Evolutionary conservation across 2,888 invertebrate species (phyloP).

Genomic region (Melipona bicolor): DNA sequence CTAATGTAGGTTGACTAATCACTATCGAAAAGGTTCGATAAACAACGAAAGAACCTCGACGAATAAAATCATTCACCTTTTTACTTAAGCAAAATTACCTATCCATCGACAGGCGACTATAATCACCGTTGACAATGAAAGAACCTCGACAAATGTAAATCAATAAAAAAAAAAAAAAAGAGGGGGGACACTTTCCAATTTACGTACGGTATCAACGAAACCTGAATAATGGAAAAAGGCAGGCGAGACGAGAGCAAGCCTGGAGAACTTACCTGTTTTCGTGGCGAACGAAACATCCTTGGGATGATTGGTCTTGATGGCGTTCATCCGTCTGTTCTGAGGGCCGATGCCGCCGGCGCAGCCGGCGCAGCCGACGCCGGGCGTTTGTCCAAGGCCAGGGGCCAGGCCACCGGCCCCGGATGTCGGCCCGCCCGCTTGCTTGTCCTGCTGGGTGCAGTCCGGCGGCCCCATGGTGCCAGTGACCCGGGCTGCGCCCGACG

Average conservation of each 20-base stretch:
- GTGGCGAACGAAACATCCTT: slow-evolving; percentile 90
- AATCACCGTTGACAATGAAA: too few relatives aligned
- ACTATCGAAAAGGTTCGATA: too few relatives aligned
- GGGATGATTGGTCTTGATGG: slow-evolving; percentile 94
- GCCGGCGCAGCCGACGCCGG: slow-evolving; percentile 66
- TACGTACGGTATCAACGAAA: too few relatives aligned
- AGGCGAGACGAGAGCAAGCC: not conserved
- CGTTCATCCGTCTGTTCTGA: slow-evolving; percentile 92
- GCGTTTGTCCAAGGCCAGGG: slow-evolving; percentile 58
- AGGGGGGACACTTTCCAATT: too few relatives aligned
- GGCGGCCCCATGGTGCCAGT: slow-evolving; percentile 78
- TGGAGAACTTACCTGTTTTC: slow-evolving; percentile 89
- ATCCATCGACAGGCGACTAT: too few relatives aligned
- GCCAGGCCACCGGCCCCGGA: slow-evolving; percentile 44
- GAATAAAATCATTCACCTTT: too few relatives aligned
- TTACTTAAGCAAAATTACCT: too few relatives aligned
- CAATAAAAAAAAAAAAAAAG: too few relatives aligned
- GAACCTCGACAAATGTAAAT: too few relatives aligned
- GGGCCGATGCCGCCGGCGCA: slow-evolving; percentile 84
- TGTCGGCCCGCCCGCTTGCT: slow-evolving; percentile 54
- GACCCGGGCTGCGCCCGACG: slow-evolving; percentile 82
- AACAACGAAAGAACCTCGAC: too few relatives aligned
- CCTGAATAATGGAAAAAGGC: not conserved
- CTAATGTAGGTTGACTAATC: too few relatives aligned
- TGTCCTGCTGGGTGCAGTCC: slow-evolving; percentile 72